Percentiles rank a stretch among this genome's conserved stretches.
Evolutionary conservation across 2,797 vertebrate species (phyloP).

Genomic region (Lepilemur ruficaudatus): DNA sequence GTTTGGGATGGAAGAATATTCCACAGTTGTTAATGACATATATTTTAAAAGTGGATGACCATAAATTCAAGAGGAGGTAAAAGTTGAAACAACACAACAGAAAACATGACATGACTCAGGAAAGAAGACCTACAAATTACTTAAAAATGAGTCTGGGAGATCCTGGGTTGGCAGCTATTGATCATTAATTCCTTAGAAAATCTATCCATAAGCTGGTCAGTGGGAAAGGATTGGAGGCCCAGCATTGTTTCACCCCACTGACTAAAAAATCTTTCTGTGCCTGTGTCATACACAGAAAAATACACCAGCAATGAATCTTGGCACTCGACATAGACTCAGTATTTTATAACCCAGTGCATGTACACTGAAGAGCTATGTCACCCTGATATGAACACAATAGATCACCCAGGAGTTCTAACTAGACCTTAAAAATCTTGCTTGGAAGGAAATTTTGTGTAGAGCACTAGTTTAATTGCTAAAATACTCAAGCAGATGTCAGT

Average conservation of each 20-base stretch:
- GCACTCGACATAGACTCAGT: background rate
- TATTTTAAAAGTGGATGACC: background rate
- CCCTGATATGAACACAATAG: background rate
- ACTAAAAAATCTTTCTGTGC: background rate
- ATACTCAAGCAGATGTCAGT: background rate
- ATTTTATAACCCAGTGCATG: background rate
- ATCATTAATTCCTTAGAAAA: background rate
- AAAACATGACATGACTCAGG: background rate
- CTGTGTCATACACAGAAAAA: background rate
- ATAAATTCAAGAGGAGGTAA: background rate
- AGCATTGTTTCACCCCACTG: background rate
- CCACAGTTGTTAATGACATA: background rate
- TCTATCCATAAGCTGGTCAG: background rate
- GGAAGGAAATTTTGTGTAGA: background rate
- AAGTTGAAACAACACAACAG: background rate
- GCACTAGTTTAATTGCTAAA: constrained; percentile 23
- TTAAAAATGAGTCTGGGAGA: background rate
- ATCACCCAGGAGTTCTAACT: background rate
- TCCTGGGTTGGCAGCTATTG: background rate
- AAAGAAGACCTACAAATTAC: background rate
- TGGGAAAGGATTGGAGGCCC: background rate
- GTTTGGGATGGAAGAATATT: background rate
- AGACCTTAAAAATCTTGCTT: background rate
- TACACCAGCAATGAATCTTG: background rate
- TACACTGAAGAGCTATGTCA: background rate